Evolutionary conservation across 2,797 vertebrate genomes (phyloP).

Genomic region (Falco naumanni): DNA sequence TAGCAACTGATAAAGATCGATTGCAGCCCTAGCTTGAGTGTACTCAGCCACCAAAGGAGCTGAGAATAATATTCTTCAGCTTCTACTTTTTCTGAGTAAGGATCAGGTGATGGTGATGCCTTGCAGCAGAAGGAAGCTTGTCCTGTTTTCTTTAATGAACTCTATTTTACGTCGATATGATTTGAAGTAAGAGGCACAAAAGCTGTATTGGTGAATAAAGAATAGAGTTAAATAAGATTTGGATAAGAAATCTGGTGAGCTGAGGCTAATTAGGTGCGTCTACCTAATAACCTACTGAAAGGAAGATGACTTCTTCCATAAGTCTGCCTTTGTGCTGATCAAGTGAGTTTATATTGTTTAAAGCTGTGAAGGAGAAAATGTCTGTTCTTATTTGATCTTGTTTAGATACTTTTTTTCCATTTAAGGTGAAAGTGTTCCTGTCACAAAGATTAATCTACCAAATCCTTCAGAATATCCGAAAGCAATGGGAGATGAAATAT

Average conservation of each 20-base stretch:
- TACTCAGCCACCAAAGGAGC: not conserved
- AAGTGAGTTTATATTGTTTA: not conserved
- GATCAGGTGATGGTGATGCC: not conserved
- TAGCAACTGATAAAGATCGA: not conserved
- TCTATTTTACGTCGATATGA: not conserved
- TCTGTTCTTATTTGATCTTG: not conserved
- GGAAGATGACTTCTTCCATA: not conserved
- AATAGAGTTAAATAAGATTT: not conserved
- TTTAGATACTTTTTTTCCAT: not conserved
- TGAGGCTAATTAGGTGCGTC: not conserved
- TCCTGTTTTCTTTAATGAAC: not conserved
- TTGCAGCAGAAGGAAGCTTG: not conserved
- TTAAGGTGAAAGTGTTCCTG: conserved; percentile 96
- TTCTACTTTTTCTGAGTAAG: not conserved
- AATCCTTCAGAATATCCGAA: conserved; percentile 82
- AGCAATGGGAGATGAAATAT: conserved; percentile 76
- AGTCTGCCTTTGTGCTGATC: not conserved
- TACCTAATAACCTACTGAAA: not conserved
- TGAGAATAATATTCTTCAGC: not conserved
- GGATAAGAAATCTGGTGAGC: not conserved
- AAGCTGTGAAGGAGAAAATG: not conserved
- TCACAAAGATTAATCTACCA: conserved; percentile 96
- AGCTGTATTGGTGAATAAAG: not conserved
- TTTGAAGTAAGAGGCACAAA: not conserved
- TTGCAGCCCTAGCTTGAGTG: not conserved